Evolutionary conservation across 2,113 vertebrate species (phyloP).

Genomic region (Scopus umbretta): DNA sequence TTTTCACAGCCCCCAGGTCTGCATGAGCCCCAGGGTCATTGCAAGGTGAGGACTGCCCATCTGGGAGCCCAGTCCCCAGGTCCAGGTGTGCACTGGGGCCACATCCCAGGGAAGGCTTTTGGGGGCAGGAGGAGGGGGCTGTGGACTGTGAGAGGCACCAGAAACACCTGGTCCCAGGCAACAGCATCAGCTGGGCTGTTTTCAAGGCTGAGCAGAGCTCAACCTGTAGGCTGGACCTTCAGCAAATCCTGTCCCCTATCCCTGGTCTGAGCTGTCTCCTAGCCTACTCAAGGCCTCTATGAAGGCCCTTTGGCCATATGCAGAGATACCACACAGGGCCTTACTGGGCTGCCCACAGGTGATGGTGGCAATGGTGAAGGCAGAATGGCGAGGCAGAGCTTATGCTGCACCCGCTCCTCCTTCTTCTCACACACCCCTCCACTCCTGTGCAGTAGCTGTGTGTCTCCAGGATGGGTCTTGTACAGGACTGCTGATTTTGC

Average conservation of each 20-base stretch:
- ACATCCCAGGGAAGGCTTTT: background rate
- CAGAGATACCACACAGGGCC: accelerated
- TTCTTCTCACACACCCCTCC: background rate
- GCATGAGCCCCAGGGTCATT: accelerated
- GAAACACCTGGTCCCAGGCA: background rate
- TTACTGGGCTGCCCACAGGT: background rate
- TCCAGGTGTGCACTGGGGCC: too few relatives aligned
- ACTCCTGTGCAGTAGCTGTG: accelerated
- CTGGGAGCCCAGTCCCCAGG: background rate
- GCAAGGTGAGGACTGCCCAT: background rate
- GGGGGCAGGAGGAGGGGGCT: background rate
- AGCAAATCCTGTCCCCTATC: background rate
- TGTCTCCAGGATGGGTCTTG: background rate
- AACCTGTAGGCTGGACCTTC: background rate
- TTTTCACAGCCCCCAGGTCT: background rate
- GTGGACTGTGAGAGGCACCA: background rate
- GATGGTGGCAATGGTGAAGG: background rate
- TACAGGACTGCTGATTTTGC: background rate
- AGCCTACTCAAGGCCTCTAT: background rate
- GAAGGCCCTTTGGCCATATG: background rate
- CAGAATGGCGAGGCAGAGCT: background rate
- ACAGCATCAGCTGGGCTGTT: background rate
- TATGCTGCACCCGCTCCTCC: accelerated
- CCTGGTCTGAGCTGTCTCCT: accelerated
- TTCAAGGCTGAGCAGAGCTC: background rate